Evolutionary conservation across 2,888 invertebrate species (phyloP), one percentile per base, ranked within the genome.

Genomic region (Andricus curvator): DNA sequence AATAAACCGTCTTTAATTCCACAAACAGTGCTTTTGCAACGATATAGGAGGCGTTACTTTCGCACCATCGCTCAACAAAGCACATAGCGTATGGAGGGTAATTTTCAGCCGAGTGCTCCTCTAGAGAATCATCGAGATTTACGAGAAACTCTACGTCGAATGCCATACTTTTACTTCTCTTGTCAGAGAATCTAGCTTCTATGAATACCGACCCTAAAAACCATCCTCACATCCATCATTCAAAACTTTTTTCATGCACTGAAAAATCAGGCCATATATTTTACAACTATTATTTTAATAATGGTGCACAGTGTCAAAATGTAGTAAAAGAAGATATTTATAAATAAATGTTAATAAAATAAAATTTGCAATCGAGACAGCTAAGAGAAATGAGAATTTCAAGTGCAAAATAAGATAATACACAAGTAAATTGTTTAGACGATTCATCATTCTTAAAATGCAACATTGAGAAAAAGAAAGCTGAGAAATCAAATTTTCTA

Each of bases 1-100:
- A 89, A 88, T 88, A 87, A 88, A 88, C 85, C 88, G 83, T 87
- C 84, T 88, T 87, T 89, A 86, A 89, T 85, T 84, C 83, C 84
- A 86, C 85, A 83, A 89, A 87, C 87, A 87, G 86, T 84, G 84
- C 87, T 86, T 88, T 86, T 80, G 79, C 84, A 80, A 83, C 82
- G 81, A 77, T 83, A 64, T 78, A 78, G 74, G 82, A 83, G 82
- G 82, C 80, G 80, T 85, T 83, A 83, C 66, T 78, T 79, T 67
- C 86, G 85, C 86, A 82, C 86, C 85, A 84, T 64, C 84, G 86
- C 83, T 74, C 85, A 79, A 86, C 86, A 88, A 89, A 88, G 88
- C 81, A 70, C 77, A 56, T 78, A 33, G 77, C 67, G 76, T 80
- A 66, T 78, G 77, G 80, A 82, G 81, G 79, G 79, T 80, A 78